Conservation (phyloP, 2,797 vertebrate genomes). For the Propithecus perrieri region DNA sequence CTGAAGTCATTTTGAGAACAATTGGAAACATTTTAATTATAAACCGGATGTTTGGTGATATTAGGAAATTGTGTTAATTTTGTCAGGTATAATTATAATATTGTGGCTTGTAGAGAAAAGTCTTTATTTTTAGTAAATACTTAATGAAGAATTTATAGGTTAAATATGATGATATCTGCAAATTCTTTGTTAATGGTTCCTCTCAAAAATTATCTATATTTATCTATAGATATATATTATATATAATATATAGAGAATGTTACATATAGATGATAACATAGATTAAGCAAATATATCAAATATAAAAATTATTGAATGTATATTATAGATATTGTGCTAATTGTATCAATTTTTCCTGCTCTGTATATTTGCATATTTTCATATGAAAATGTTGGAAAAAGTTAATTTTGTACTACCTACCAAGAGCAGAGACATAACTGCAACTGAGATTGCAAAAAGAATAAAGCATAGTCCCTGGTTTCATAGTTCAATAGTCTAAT, state of each 20-base stretch:
- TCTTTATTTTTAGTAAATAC: constrained; percentile 26
- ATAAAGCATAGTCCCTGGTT: background rate
- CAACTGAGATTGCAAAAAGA: background rate
- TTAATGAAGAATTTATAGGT: background rate
- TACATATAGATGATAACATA: background rate
- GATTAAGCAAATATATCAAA: background rate
- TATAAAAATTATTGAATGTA: background rate
- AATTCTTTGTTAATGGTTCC: background rate
- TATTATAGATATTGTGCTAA: background rate
- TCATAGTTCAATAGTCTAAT: background rate
- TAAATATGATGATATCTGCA: background rate
- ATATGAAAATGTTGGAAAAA: background rate
- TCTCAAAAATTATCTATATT: background rate
- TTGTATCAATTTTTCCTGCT: background rate
- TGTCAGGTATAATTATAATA: background rate
- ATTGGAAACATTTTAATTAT: constrained; percentile 17
- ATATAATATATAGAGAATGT: background rate
- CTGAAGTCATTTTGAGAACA: background rate
- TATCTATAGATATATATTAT: background rate
- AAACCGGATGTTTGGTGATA: background rate
- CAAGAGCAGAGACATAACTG: background rate
- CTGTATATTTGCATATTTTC: background rate
- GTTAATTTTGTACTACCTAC: background rate
- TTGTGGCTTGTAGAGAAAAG: background rate
- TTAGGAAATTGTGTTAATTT: background rate